Evolutionary conservation across 2,797 vertebrate genomes (phyloP).

Genomic region (Sphenodon punctatus): DNA sequence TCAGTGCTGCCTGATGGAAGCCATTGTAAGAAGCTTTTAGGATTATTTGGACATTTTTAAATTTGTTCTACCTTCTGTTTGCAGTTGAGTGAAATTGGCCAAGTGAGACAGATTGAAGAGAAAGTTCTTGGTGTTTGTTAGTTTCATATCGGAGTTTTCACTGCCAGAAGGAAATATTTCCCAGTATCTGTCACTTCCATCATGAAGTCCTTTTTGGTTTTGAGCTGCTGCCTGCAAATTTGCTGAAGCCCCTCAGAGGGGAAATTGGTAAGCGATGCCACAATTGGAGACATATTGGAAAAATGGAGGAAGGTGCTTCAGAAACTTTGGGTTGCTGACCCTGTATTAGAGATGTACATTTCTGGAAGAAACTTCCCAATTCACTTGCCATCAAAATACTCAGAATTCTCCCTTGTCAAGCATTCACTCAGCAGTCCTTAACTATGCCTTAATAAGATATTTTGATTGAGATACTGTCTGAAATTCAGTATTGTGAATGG

Average conservation of each 20-base stretch:
- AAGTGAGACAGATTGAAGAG: slow-evolving; percentile 4
- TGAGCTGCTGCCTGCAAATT: slow-evolving; percentile 8
- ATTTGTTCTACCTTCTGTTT: slow-evolving; percentile 37
- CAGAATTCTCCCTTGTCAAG: too few species aligned
- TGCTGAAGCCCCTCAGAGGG: not conserved
- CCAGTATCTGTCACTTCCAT: not conserved
- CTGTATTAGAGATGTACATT: too few species aligned
- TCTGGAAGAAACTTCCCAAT: too few species aligned
- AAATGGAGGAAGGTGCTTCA: too few species aligned
- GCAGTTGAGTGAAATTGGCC: not conserved
- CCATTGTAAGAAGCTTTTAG: slow-evolving; percentile 50
- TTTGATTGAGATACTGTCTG: fast-evolving
- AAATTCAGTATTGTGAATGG: not conserved
- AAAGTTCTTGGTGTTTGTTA: not conserved
- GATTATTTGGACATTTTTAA: slow-evolving; percentile 51
- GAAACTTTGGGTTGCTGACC: too few species aligned
- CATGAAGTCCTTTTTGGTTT: not conserved
- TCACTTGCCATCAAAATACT: too few species aligned
- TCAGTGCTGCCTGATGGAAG: not conserved
- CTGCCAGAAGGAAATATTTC: slow-evolving; percentile 15
- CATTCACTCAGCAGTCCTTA: too few species aligned
- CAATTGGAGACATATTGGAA: not conserved
- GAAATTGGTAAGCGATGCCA: not conserved
- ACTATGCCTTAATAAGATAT: too few species aligned
- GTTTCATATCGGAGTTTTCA: not conserved